Evolutionary conservation across 2,113 vertebrate genomes (phyloP), one percentile per base, ranked within the genome.

Genomic region (Myrmophylax atrothorax): DNA sequence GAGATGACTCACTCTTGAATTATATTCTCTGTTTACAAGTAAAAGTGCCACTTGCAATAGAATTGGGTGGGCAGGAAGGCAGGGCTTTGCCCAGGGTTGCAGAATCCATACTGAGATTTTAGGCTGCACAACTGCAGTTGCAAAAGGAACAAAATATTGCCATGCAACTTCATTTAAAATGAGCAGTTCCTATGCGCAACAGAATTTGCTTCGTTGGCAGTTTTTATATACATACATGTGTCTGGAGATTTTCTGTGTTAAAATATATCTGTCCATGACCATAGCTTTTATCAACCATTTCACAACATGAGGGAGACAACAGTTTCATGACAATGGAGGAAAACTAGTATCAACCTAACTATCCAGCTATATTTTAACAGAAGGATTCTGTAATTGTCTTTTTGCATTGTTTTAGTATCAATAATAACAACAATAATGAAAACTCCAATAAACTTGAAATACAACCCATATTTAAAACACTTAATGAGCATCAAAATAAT

Each of bases 1-100:
- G 75, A 77, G 78, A 37, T 94, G 78, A 95, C 59, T 93, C 82
- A 92, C 38, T 68, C 44, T 56, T 90, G 60, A 93, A 49, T 62
- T 78, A 78, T 13, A 50, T 47, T 79, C 37, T 83, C 55, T 84
- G 28, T 70, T 79, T 80, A 50, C 52, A 81, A 72, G 24, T 80
- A 25, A 5, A 80, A 90, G 67, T 47, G 22, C 37, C 67, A 66
- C 47, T 12, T 85, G 22, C 55, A 86, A 90, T 26, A 84, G 47
- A 91, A 67, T 25, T 50, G 23, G 42, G 33, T 29, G 60, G 28
- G 84, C 52, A 74, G 67, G 26, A 23, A 9, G 12, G 44, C 62
- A 90, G 66, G 31, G 13, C 40, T 47, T 53, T 75, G 50, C 60
- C 47, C 10, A 8, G 20, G 66, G 28, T 6, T 50, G 46, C 53